These are phyloP conservation scores for Coregonus ussuriensis DNA, from an alignment of 2,797 vertebrate genomes.

Conservation along the genomic window DNA sequence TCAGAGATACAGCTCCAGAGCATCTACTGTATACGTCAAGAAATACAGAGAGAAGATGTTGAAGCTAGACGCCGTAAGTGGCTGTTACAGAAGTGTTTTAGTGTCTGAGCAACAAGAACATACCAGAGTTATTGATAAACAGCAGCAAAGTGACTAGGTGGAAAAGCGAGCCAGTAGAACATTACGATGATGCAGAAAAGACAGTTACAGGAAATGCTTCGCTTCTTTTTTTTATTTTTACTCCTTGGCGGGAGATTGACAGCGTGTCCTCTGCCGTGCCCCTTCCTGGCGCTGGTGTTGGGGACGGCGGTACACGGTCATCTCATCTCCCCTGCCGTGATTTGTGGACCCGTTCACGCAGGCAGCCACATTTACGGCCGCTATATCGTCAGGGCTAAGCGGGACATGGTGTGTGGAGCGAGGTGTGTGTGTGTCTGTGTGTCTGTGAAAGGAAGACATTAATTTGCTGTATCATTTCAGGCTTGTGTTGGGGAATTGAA, in stretches of 20 bases:
- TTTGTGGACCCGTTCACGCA: conserved; percentile 72
- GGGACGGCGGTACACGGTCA: conserved; percentile 41
- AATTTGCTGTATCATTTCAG: conserved; percentile 78
- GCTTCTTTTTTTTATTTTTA: conserved; percentile 38
- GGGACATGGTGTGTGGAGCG: conserved; percentile 60
- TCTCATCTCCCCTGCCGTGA: conserved; percentile 66
- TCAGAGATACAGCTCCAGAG: conserved; percentile 43
- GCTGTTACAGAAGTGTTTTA: conserved; percentile 29
- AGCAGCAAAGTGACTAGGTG: conserved; percentile 6
- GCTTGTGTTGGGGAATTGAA: conserved; percentile 73
- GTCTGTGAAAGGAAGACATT: conserved; percentile 74
- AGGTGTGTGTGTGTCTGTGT: conserved; percentile 60
- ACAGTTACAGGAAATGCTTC: conserved; percentile 36
- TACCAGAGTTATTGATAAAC: background rate
- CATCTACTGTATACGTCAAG: background rate
- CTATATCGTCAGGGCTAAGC: conserved; percentile 67
- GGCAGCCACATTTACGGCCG: conserved; percentile 72
- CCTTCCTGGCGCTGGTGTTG: conserved; percentile 41
- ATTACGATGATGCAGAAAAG: conserved; percentile 48
- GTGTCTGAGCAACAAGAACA: conserved; percentile 2
- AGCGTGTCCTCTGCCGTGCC: conserved; percentile 62
- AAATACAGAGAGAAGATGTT: conserved; percentile 46
- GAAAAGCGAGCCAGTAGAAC: conserved; percentile 17
- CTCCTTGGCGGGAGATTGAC: conserved; percentile 55
- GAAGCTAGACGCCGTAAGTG: conserved; percentile 50